Conservation (phyloP, 2,797 vertebrate species). For the Macroramphosus scolopax region DNA sequence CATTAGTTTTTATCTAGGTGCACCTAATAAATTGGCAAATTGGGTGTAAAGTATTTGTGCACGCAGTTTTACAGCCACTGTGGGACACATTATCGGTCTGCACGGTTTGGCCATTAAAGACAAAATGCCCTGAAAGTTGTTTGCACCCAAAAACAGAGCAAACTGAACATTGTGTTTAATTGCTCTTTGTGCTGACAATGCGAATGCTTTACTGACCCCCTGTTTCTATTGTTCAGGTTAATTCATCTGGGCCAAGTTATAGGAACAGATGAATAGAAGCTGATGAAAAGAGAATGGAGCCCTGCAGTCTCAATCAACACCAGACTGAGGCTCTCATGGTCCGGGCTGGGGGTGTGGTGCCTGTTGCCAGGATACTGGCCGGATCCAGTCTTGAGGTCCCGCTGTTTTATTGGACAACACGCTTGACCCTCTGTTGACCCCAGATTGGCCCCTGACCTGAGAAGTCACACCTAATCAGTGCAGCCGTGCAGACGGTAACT, state of each 20-base stretch:
- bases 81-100: no score
- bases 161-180: slow-evolving; percentile 62
- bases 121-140: slow-evolving; percentile 36
- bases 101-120: no score
- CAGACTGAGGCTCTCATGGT: slow-evolving; percentile 60
- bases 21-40: no score
- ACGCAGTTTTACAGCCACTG: no score
- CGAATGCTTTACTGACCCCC: slow-evolving; percentile 55
- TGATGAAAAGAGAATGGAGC: slow-evolving; percentile 75
- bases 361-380: slow-evolving; percentile 71
- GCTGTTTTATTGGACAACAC: slow-evolving; percentile 84
- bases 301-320: slow-evolving; percentile 68
- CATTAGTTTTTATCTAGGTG: no score
- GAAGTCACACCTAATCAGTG: slow-evolving; percentile 81
- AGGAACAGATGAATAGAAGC: slow-evolving; percentile 68
- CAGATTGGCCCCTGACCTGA: slow-evolving; percentile 74
- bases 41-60: no score
- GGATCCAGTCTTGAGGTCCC: slow-evolving; percentile 69
- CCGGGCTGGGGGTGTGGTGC: slow-evolving; percentile 34
- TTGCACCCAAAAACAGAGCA: slow-evolving; percentile 42
- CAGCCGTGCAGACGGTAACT: slow-evolving; percentile 67
- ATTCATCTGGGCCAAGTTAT: slow-evolving; percentile 68
- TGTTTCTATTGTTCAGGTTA: slow-evolving; percentile 70
- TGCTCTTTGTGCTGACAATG: slow-evolving; percentile 55
- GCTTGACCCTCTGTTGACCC: slow-evolving; percentile 72